A percentile compares a stretch with the other conserved stretches of the same genome.
These are phyloP conservation scores for Pygoscelis antarcticus DNA, from an alignment of 2,113 vertebrate genomes.

Conservation along the genomic window DNA sequence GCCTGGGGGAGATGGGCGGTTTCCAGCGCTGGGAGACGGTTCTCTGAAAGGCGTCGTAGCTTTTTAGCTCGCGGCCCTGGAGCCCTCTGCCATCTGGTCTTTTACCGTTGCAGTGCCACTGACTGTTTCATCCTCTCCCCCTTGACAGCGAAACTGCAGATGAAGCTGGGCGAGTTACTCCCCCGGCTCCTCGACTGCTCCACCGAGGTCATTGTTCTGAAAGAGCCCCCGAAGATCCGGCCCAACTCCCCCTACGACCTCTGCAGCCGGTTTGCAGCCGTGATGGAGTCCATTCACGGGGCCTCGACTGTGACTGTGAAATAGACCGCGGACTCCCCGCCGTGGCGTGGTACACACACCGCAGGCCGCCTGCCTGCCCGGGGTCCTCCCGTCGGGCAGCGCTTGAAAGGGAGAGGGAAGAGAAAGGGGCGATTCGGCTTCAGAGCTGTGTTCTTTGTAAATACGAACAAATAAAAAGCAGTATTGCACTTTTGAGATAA, in stretches of 20 bases:
- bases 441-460: background rate
- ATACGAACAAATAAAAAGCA: background rate
- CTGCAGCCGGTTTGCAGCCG: conserved; percentile 90
- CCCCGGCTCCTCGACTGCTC: conserved; percentile 94
- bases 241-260: conserved; percentile 90
- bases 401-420: background rate
- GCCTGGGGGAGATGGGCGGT: background rate
- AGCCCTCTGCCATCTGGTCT: background rate
- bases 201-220: conserved; percentile 82
- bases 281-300: conserved; percentile 93
- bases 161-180: conserved; percentile 89
- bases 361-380: background rate
- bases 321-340: background rate
- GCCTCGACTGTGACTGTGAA: conserved; percentile 84
- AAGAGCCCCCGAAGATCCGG: conserved; percentile 92
- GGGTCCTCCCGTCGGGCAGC: background rate
- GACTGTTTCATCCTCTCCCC: background rate
- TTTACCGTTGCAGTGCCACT: background rate
- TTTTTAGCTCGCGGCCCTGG: background rate
- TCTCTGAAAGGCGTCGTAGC: accelerated
- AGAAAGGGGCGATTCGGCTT: background rate
- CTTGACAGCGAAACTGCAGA: conserved; percentile 83
- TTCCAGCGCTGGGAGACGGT: background rate
- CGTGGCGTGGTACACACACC: accelerated
- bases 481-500: conserved; percentile 30